Conservation (phyloP, 2,113 vertebrate genomes). For the Delphinapterus leucas region DNA sequence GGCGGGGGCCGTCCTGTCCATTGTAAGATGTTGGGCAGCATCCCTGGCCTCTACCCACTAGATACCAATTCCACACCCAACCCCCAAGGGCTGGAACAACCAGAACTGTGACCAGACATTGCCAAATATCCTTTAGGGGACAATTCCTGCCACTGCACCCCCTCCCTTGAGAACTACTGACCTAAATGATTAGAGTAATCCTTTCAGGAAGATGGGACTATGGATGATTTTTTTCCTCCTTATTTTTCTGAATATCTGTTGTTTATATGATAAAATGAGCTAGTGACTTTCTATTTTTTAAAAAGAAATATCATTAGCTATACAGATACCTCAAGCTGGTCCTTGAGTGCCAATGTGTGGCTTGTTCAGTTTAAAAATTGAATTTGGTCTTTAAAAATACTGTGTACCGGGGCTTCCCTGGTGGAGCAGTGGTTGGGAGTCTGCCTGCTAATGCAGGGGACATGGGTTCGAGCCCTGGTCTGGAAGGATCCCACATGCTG, state of each 20-base stretch:
- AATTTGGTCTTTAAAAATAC: background rate
- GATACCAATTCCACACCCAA: background rate
- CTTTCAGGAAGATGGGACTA: background rate
- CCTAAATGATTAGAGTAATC: background rate
- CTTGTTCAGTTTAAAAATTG: background rate
- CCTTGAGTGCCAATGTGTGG: background rate
- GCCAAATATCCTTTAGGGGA: background rate
- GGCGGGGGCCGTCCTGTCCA: background rate
- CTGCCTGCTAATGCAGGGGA: too few species aligned
- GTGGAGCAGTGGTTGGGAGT: too few species aligned
- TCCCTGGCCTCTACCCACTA: background rate
- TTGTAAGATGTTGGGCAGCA: background rate
- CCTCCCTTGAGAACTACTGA: background rate
- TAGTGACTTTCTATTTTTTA: background rate
- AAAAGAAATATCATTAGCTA: constrained; percentile 19
- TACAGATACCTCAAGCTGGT: background rate
- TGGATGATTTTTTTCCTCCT: background rate
- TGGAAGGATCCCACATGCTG: too few species aligned
- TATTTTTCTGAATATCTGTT: background rate
- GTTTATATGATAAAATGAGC: background rate
- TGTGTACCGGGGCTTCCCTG: background rate
- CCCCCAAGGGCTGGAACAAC: background rate
- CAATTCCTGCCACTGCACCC: background rate
- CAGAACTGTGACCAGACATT: background rate
- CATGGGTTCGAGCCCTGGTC: too few species aligned